Evolutionary conservation across 2,888 invertebrate species (phyloP).

Genomic region (Hyppa rectilinea): DNA sequence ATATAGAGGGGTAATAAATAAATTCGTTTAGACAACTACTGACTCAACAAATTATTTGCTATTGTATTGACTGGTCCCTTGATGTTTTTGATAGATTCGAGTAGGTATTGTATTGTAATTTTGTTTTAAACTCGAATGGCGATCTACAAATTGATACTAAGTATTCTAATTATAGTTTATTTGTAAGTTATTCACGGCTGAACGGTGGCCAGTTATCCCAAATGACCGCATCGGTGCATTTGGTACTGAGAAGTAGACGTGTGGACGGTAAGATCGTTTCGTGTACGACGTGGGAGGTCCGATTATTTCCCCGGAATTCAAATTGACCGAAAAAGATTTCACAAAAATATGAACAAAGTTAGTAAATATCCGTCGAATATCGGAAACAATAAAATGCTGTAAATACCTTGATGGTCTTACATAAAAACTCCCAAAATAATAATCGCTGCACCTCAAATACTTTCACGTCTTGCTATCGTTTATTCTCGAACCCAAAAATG

Average conservation of each 20-base stretch:
- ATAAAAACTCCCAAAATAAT: constrained; percentile 29
- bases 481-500: constrained; percentile 42
- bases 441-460: constrained; percentile 56
- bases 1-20: constrained; percentile 68
- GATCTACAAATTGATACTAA: constrained; percentile 19
- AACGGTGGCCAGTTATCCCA: constrained; percentile 76
- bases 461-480: constrained; percentile 57
- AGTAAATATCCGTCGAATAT: neutral
- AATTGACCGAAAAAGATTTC: constrained; percentile 46
- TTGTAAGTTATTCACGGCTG: constrained; percentile 62
- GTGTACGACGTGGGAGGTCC: constrained; percentile 79
- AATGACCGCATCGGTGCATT: constrained; percentile 68
- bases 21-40: constrained; percentile 70
- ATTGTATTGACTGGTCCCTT: constrained; percentile 63
- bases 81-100: constrained; percentile 22
- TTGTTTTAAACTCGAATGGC: constrained; percentile 18
- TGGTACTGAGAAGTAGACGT: constrained; percentile 60
- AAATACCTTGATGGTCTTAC: neutral
- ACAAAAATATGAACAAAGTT: constrained; percentile 14
- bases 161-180: constrained; percentile 40
- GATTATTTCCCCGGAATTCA: constrained; percentile 49
- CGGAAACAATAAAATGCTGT: constrained; percentile 7
- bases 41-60: constrained; percentile 64
- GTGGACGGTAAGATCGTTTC: constrained; percentile 59
- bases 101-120: constrained; percentile 48